These are phyloP conservation scores for Epirrhoe alternata DNA, from an alignment of 2,888 invertebrate species.

Conservation along the genomic window DNA sequence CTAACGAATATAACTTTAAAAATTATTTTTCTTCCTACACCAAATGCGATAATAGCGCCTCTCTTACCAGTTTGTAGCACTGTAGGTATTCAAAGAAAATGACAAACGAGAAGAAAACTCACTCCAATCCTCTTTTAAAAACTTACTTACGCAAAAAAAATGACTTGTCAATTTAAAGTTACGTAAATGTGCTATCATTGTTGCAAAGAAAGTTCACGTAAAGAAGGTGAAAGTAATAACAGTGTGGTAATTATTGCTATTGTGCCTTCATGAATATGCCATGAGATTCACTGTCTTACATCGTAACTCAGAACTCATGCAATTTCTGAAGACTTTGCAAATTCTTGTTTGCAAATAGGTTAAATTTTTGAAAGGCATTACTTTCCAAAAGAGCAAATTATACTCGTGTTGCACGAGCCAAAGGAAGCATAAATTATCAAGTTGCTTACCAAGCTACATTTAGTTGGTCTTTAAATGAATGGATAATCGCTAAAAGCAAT, in stretches of 20 bases:
- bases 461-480: too few relatives aligned
- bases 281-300: conserved; percentile 66
- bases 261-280: conserved; percentile 69
- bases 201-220: conserved; percentile 72
- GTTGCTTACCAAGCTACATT: too few relatives aligned
- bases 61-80: neutral
- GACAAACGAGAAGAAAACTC: neutral
- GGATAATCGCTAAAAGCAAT: too few relatives aligned
- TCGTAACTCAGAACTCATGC: conserved; percentile 40
- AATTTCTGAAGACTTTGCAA: neutral
- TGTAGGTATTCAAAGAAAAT: neutral
- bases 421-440: too few relatives aligned
- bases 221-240: conserved; percentile 75
- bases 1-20: too few relatives aligned
- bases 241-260: conserved; percentile 70
- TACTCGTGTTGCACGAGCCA: too few relatives aligned
- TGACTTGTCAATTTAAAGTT: neutral
- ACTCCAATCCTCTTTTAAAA: neutral
- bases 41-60: too few relatives aligned
- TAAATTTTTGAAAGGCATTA: too few relatives aligned
- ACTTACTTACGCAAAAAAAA: neutral
- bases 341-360: too few relatives aligned
- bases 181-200: conserved; percentile 51
- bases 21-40: too few relatives aligned
- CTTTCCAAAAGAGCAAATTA: too few relatives aligned